Conservation (phyloP, 1,140 invertebrate genomes). For the Wasmannia auropunctata region DNA sequence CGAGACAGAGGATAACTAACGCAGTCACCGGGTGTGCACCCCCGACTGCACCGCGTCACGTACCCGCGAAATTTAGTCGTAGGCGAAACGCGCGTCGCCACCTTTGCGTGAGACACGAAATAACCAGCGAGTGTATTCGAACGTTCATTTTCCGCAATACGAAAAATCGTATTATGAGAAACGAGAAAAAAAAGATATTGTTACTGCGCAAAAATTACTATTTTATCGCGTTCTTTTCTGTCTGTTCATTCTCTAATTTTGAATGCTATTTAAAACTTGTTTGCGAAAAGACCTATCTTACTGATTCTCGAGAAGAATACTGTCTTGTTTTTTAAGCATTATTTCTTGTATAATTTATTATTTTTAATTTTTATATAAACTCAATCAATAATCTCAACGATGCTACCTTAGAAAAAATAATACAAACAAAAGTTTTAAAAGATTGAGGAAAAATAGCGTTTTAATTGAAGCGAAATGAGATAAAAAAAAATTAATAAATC, state of each 20-base stretch:
- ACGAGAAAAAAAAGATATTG: background rate
- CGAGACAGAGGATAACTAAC: conserved; percentile 79
- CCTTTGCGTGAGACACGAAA: conserved; percentile 37
- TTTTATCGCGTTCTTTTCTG: background rate
- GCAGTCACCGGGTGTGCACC: conserved; percentile 54
- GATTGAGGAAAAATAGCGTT: background rate
- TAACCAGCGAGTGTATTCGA: background rate
- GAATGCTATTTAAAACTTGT: background rate
- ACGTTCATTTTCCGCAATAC: background rate
- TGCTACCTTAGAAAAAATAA: background rate
- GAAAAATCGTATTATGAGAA: background rate
- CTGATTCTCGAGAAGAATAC: background rate
- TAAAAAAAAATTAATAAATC: background rate
- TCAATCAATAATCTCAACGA: background rate
- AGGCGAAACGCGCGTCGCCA: conserved; percentile 49
- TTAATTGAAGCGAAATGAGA: background rate
- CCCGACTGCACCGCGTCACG: conserved; percentile 61
- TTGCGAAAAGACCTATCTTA: background rate
- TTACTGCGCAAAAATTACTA: background rate
- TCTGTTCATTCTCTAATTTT: background rate
- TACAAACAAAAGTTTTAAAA: background rate
- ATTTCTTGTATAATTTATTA: background rate
- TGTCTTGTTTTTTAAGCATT: background rate
- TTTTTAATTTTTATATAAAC: too few relatives aligned
- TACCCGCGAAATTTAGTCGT: conserved; percentile 65